A percentile compares a stretch with the other conserved stretches of the same genome.
phyloP scores from a whole-genome alignment of 2,113 vertebrate genomes.

The Raja brachyura region DNA sequence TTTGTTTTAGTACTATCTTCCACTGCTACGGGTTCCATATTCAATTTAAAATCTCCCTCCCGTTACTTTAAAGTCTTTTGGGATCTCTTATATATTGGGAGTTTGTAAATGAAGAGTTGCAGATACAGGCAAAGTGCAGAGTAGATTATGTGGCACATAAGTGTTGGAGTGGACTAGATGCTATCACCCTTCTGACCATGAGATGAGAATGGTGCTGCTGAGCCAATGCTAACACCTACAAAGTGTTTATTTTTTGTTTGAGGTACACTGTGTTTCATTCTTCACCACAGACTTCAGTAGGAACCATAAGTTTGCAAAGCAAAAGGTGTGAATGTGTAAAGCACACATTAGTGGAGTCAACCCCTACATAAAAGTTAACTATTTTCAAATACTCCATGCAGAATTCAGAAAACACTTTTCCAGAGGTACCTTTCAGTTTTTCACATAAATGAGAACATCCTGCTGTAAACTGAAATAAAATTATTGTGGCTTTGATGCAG shows the following conservation, averaged over 20 bases:
- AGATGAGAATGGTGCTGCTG: neutral
- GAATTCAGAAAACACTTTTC: neutral
- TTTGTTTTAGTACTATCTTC: neutral
- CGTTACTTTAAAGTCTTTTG: too few relatives aligned
- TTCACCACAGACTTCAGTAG: neutral
- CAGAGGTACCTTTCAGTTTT: neutral
- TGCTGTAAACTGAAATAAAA: neutral
- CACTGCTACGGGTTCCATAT: too few relatives aligned
- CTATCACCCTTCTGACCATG: neutral
- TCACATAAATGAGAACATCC: neutral
- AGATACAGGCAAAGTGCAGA: too few relatives aligned
- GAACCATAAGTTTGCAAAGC: neutral
- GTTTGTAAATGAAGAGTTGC: too few relatives aligned
- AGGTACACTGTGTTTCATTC: neutral
- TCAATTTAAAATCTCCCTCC: neutral
- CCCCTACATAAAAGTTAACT: neutral
- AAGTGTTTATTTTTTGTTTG: neutral
- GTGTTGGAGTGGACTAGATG: neutral
- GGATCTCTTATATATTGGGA: too few relatives aligned
- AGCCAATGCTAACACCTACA: neutral
- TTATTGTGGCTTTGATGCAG: neutral
- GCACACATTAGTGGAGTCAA: constrained; percentile 6
- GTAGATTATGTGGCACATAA: neutral
- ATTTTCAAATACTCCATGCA: neutral
- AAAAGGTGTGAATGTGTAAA: neutral